These are phyloP conservation scores for Ammospiza maritima DNA, from an alignment of 2,797 vertebrate genomes.

Conservation along the genomic window DNA sequence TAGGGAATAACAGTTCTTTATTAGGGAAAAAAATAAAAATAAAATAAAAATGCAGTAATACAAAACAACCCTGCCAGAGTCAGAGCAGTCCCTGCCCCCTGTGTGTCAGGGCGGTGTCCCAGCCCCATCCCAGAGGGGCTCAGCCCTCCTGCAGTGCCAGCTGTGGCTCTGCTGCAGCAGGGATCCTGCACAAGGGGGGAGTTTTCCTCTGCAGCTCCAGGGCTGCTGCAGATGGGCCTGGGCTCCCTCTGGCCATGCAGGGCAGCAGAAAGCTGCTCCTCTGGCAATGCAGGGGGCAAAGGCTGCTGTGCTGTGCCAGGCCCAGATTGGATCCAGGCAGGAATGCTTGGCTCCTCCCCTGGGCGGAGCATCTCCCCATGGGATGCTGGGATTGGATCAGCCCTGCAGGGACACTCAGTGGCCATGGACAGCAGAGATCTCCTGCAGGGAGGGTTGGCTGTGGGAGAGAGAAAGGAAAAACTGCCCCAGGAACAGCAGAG, in stretches of 20 bases:
- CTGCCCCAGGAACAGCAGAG: background rate
- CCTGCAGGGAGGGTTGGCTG: background rate
- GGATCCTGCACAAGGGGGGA: background rate
- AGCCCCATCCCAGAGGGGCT: background rate
- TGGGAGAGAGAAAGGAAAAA: background rate
- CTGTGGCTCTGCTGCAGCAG: background rate
- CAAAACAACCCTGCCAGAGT: background rate
- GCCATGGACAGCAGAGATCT: background rate
- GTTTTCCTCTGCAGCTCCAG: background rate
- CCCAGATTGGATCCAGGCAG: background rate
- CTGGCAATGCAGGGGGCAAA: background rate
- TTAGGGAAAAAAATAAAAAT: background rate
- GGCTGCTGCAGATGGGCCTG: background rate
- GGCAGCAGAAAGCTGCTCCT: too few species aligned
- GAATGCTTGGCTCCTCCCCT: background rate
- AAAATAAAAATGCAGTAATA: background rate
- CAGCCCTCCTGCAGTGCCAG: background rate
- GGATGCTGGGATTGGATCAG: background rate
- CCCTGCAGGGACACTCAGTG: background rate
- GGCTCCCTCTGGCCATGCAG: background rate
- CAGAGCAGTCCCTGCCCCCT: fast-evolving
- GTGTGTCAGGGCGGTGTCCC: background rate
- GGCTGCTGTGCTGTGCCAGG: background rate
- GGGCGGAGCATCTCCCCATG: background rate
- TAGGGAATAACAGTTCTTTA: background rate